Conservation (phyloP, 2,797 vertebrate species). For the Menidia menidia region DNA sequence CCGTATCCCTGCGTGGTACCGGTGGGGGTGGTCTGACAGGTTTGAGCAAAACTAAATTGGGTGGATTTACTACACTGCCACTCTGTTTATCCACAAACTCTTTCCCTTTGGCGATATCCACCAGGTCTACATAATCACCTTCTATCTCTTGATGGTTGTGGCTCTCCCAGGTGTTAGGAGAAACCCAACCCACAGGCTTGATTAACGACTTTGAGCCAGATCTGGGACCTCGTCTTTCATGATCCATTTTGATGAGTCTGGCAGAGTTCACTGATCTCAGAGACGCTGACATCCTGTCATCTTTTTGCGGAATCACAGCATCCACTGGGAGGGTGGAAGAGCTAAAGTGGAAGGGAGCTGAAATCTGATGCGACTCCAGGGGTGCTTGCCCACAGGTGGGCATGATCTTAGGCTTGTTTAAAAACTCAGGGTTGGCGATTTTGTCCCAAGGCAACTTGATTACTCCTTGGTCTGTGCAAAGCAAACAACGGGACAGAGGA, state of each 20-base stretch:
- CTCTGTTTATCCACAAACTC: conserved; percentile 56
- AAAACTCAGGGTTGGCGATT: conserved; percentile 89
- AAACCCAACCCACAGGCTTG: conserved; percentile 76
- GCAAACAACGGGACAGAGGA: conserved; percentile 86
- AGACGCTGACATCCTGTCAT: conserved; percentile 76
- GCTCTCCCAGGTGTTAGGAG: conserved; percentile 84
- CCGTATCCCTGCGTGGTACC: conserved; percentile 45
- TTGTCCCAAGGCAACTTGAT: conserved; percentile 86
- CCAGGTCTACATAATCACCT: conserved; percentile 93
- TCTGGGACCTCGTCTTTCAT: conserved; percentile 63
- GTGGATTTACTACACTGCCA: conserved; percentile 43
- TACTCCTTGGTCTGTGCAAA: conserved; percentile 90
- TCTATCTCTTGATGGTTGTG: conserved; percentile 83
- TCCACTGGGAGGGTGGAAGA: conserved; percentile 77
- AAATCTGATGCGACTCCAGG: conserved; percentile 48
- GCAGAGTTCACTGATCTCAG: conserved; percentile 66
- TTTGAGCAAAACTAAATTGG: conserved; percentile 58
- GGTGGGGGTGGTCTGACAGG: conserved; percentile 71
- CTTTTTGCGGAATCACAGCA: conserved; percentile 62
- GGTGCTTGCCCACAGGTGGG: conserved; percentile 48
- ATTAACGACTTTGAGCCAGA: conserved; percentile 63
- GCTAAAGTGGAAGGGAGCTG: conserved; percentile 57
- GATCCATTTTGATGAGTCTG: conserved; percentile 86
- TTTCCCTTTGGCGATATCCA: conserved; percentile 84
- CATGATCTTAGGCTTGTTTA: conserved; percentile 80